phyloP scores from a whole-genome alignment of 1,140 invertebrate species.

The Drosophila carrolli region DNA sequence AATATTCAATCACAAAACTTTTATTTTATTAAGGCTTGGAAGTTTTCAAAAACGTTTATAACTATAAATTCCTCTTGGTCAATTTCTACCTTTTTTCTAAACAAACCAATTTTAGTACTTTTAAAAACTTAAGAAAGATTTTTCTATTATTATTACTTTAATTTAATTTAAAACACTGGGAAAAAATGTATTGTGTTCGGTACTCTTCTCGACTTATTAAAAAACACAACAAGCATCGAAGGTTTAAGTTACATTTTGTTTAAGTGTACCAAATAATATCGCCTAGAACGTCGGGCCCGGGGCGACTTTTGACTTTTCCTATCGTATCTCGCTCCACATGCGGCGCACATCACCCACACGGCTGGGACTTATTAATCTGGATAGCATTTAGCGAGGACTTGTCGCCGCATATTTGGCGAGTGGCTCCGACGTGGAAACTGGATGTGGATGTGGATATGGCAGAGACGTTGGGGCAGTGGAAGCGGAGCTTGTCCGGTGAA shows the following conservation, averaged over 20 bases:
- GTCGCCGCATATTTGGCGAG: constrained; percentile 64
- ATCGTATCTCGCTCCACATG: constrained; percentile 45
- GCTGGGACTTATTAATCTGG: constrained; percentile 69
- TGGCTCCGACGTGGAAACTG: constrained; percentile 43
- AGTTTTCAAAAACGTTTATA: no score
- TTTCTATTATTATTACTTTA: no score
- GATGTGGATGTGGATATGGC: neutral
- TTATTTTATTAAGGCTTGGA: no score
- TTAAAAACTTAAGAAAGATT: no score
- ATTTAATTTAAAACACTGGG: no score
- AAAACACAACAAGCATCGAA: neutral
- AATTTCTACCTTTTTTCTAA: no score
- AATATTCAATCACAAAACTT: no score
- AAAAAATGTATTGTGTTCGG: no score
- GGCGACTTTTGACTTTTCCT: constrained; percentile 76
- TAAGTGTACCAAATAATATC: constrained; percentile 2
- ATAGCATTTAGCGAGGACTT: constrained; percentile 73
- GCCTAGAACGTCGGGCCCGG: constrained; percentile 33
- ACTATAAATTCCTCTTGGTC: no score
- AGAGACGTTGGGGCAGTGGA: neutral
- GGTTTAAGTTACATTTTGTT: neutral
- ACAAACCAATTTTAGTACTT: no score
- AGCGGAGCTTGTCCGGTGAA: constrained; percentile 42
- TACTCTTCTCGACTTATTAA: no score
- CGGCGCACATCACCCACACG: constrained; percentile 46